Evolutionary conservation across 2,797 vertebrate genomes (phyloP).

Genomic region (Mormyrus hasselquistii): DNA sequence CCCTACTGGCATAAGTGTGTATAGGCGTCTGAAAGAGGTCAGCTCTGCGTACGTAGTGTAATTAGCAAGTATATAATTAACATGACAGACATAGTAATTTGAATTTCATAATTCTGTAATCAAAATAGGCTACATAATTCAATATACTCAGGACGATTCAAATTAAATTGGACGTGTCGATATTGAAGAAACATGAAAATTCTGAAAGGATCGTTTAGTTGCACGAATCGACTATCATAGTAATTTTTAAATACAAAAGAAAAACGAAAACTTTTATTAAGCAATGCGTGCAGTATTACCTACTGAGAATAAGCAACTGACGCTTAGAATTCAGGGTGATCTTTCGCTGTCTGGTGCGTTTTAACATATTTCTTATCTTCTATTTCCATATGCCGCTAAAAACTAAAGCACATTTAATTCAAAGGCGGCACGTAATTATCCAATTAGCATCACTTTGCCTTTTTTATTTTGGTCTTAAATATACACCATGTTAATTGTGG

Average conservation of each 20-base stretch:
- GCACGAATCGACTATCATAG: background rate
- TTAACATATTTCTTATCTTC: background rate
- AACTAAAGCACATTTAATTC: background rate
- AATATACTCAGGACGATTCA: background rate
- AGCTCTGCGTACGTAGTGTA: background rate
- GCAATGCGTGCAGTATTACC: background rate
- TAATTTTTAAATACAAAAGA: background rate
- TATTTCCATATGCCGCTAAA: background rate
- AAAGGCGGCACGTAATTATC: background rate
- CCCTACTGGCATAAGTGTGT: background rate
- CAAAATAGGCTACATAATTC: background rate
- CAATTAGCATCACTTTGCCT: background rate
- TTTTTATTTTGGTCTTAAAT: constrained; percentile 5
- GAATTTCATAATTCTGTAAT: background rate
- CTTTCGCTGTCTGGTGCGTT: background rate
- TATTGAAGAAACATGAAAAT: background rate
- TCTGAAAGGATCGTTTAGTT: background rate
- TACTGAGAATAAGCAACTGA: background rate
- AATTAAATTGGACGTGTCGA: background rate
- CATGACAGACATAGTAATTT: background rate
- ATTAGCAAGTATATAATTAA: background rate
- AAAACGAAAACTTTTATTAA: background rate
- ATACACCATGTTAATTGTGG: background rate
- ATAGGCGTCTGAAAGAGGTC: background rate
- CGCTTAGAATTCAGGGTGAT: background rate